Base-by-base conservation (phyloP, 2,797 vertebrate genomes). In the Numenius phaeopus region DNA sequence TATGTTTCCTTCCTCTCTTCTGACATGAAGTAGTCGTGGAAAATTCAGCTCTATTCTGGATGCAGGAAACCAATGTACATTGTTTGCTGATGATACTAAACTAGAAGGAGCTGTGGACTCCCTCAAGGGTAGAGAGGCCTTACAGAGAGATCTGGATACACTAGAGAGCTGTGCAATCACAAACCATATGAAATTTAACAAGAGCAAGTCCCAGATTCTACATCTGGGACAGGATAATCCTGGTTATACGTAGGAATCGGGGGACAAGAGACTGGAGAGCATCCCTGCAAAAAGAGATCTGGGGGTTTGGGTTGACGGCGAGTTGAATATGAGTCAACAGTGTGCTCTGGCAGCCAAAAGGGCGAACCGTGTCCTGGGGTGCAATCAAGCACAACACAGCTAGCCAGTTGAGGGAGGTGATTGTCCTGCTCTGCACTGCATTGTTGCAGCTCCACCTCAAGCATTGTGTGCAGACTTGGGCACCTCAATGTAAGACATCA, bases 231-330 rank as follows among this genome's bases (percentile, higher is more conserved):
- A 14, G 32, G 10, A 16, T 39, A 32, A 32, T 57, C 20, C 16
- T 81, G 7, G 4, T 44, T 67, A 18, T 20, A 11, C 1, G 0
- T 49, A 39, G 5, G 26, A 40, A n/a, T 0, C 67, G 24, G 11
- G 24, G 34, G 4, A n/a, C 2, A 4, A 44, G 30, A 84, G 19
- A 3, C 49, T 58, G n/a, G 26, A 58, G 18, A 64, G 9, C 10
- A 64, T 30, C 8, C 9, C 44, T 2, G 1, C 4, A 3, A 14
- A 70, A 58, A 70, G 40, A 26, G 7, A 22, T 76, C 20, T 69
- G 34, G 18, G 8, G 22, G 3, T 6, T 16, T 65, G 34, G 9
- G 9, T 49, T 66, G 6, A 14, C 42, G 11, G 3, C 7, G 47
- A 42, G 23, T 37, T 49, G 54, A 61, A 49, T 12, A 19, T 11